phyloP scores from a whole-genome alignment of 1,140 invertebrate species.

The Mya arenaria region DNA sequence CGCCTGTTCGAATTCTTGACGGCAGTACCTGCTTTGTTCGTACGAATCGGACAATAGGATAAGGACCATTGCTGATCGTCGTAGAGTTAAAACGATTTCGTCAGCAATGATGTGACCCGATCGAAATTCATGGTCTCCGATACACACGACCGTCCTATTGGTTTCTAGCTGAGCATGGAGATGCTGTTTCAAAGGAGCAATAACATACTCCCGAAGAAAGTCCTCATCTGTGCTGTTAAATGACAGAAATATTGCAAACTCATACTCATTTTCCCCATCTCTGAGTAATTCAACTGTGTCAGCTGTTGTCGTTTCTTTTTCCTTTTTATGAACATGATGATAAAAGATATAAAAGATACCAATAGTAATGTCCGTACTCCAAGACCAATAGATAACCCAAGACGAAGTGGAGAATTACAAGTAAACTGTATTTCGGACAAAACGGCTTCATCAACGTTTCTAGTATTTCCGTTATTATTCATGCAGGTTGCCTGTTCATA shows the following conservation, averaged over 20 bases:
- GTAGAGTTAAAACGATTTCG: not conserved
- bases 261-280: not conserved
- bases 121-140: not conserved
- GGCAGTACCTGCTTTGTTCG: not conserved
- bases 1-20: not conserved
- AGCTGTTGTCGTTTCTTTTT: no score
- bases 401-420: no score
- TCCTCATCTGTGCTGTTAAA: not conserved
- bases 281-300: not conserved
- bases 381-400: not conserved
- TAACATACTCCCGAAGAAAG: not conserved
- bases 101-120: not conserved
- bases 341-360: not conserved
- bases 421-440: no score
- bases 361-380: not conserved
- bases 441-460: no score
- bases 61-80: not conserved
- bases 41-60: not conserved
- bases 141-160: not conserved
- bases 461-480: no score
- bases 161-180: not conserved
- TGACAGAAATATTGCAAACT: slow-evolving; percentile 4
- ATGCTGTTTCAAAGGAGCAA: not conserved
- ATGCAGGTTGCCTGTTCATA: no score
- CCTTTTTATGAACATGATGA: not conserved